Evolutionary conservation across 2,113 vertebrate genomes (phyloP).

Genomic region (Lycaon pictus): DNA sequence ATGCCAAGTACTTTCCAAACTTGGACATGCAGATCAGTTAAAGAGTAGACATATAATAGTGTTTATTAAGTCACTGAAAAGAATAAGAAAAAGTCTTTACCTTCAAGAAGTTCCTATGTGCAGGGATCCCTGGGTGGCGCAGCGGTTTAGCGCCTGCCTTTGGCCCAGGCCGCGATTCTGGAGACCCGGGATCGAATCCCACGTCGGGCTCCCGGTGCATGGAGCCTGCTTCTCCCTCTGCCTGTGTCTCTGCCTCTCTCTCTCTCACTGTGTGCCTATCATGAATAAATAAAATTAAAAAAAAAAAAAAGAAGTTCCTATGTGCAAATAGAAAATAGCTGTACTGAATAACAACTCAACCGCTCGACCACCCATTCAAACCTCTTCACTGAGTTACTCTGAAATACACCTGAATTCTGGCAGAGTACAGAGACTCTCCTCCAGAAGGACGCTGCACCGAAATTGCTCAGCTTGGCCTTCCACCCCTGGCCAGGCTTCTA

Average conservation of each 20-base stretch:
- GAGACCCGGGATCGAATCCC: too few species aligned
- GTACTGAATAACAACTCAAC: background rate
- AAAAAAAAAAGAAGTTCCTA: background rate
- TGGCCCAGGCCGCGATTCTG: too few species aligned
- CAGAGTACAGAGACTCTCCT: background rate
- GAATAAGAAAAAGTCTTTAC: background rate
- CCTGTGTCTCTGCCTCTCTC: too few species aligned
- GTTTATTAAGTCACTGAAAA: background rate
- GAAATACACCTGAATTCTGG: background rate
- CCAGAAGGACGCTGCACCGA: background rate
- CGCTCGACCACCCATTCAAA: background rate
- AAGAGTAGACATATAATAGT: background rate
- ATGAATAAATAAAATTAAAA: too few species aligned
- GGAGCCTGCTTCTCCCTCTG: too few species aligned
- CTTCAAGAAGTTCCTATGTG: background rate
- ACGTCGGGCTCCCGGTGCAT: too few species aligned
- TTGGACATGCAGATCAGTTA: background rate
- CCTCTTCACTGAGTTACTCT: background rate
- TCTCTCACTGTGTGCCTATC: too few species aligned
- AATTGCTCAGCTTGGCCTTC: background rate
- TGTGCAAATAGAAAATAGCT: background rate
- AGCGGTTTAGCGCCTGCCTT: too few species aligned
- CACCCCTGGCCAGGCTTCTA: background rate
- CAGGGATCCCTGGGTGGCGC: too few species aligned
- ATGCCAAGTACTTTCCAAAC: background rate